Evolutionary conservation across 2,113 vertebrate genomes (phyloP).

Genomic region (Chamaetylas fuelleborni): DNA sequence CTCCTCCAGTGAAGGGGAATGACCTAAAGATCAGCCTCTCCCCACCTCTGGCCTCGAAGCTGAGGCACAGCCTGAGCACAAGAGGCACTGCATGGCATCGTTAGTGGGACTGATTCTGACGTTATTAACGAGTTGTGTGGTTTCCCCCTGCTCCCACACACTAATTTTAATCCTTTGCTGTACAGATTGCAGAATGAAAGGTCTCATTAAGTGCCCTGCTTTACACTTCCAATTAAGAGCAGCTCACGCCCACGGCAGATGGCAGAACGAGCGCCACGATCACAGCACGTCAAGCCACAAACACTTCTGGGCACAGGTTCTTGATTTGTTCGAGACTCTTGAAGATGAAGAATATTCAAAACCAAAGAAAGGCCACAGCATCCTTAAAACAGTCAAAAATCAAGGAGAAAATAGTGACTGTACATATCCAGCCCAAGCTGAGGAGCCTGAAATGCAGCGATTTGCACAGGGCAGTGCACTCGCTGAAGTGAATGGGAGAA

Average conservation of each 20-base stretch:
- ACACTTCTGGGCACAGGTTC: not conserved
- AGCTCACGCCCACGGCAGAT: constrained; percentile 28
- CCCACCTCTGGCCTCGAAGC: not conserved
- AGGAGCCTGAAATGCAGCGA: not conserved
- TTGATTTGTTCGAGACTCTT: not conserved
- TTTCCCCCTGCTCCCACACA: not conserved
- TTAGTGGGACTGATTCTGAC: not conserved
- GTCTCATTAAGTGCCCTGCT: constrained; percentile 21
- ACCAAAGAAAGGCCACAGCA: not conserved
- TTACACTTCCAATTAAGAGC: constrained; percentile 16
- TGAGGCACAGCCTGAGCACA: not conserved
- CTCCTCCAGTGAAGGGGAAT: not conserved
- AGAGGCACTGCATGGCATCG: accelerated
- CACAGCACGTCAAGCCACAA: not conserved
- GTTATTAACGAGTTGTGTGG: not conserved
- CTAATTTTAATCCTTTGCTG: not conserved
- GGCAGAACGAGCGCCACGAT: not conserved
- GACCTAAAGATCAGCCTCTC: not conserved
- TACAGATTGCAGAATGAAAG: not conserved
- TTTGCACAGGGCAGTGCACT: not conserved
- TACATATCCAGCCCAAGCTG: not conserved
- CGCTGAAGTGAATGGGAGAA: not conserved
- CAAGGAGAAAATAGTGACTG: not conserved
- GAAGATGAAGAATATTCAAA: not conserved
- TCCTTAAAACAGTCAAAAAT: not conserved